Base-by-base conservation (phyloP, 2,888 invertebrate species). In the Zonitis immaculata region DNA sequence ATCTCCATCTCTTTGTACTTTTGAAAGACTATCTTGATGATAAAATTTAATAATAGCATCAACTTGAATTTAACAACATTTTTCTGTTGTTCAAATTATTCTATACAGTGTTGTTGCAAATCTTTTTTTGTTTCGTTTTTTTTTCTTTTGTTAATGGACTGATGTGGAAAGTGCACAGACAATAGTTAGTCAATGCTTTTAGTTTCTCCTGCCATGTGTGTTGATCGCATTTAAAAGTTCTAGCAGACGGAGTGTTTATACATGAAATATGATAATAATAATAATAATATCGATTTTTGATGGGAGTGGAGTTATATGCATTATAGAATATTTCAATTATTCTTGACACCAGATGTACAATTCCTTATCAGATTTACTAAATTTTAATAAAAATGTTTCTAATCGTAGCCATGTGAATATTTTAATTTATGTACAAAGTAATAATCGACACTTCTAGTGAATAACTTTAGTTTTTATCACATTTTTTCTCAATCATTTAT, bases 191-290 rank as follows among this genome's bases (percentile, higher is more conserved):
- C 56, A 64, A 35, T 56, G 65, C 65, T 65, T 65, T 60, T 52
- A 65, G 70, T 70, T 67, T 71, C 63, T 70, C 71, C 72, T 70
- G 72, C 71, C 69, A 70, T 67, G 69, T 74, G 70, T 73, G 69
- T 73, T 73, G 64, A 72, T 72, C 70, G 75, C 75, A 74, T 75
- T 75, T 74, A 75, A 69, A 69, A 70, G 65, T 70, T 70, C 63
- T 69, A 71, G 71, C 72, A 70, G 69, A 65, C 75, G 75, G 76
- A 76, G 72, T 76, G 76, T 76, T 76, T 63, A 67, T 60, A 60
- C 60, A 63, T 57, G 61, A 64, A 58, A 35, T n/a, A n/a, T n/a
- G n/a, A n/a, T n/a, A n/a, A n/a, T n/a, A n/a, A 35, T 9, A 14
- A 11, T 6, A 39, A 9, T 16, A 9, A 39, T 8, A 32, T 65